Base-by-base conservation (phyloP, 2,797 vertebrate species). In the Choloepus didactylus region DNA sequence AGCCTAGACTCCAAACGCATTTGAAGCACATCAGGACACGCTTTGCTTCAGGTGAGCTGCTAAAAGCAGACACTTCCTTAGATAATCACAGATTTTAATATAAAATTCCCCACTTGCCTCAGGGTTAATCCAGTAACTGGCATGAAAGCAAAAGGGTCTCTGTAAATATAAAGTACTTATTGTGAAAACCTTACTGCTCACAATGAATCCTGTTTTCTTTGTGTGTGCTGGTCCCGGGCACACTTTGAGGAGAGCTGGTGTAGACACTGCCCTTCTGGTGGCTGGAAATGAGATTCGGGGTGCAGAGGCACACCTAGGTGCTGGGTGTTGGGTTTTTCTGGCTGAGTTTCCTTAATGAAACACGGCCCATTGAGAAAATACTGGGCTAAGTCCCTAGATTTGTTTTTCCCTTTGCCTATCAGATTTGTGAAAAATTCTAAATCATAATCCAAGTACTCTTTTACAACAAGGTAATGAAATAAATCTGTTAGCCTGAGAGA, bases 351-450 rank as follows among this genome's bases (percentile, higher is more conserved):
- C 7, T 49, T 0, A 1, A 18, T 1, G 59, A 27, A 69, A 44
- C 38, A 11, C 23, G 25, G 18, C 4, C 12, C 3, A 3, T 0
- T 21, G 46, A 38, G 38, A 18, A 2, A 4, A 0, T 25, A 3
- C 18, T 21, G 11, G 18, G 4, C 12, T 14, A 6, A 60, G 18
- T 9, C 11, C 5, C 18, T 4, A 11, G 35, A 19, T 54, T 62
- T n/a, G 27, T 9, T 67, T 87, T 88, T 2, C 46, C 35, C 9
- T 69, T 27, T 25, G 67, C 49, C 59, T 54, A 0, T 41, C 35
- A 7, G 29, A 23, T 9, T 44, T n/a, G 14, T 19, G 62, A 31
- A 75, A 70, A 64, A n/a, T 49, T 66, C 25, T 15, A 64, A 44
- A 9, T 29, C 6, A 1, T 27, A 31, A 27, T 14, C 79, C 35